Conservation (phyloP, 2,113 vertebrate species). For the Oncorhynchus mykiss region DNA sequence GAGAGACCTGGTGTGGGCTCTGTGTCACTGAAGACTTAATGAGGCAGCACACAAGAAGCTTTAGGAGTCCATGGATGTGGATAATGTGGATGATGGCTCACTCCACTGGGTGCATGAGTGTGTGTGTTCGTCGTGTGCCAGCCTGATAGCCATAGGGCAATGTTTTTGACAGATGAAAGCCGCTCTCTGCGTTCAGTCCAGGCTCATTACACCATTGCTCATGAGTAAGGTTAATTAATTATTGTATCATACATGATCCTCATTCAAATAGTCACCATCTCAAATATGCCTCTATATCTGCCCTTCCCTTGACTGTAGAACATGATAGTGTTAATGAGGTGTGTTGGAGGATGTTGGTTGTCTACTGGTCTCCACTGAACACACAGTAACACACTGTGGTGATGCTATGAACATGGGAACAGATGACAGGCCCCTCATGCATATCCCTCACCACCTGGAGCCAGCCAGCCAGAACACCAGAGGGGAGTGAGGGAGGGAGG, state of each 20-base stretch:
- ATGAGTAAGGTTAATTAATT: no score
- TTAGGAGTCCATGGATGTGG: constrained; percentile 76
- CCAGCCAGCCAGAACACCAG: constrained; percentile 73
- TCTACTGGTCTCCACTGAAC: neutral
- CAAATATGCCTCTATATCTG: no score
- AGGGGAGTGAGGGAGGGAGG: constrained; percentile 54
- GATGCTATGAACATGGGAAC: constrained; percentile 64
- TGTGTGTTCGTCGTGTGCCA: constrained; percentile 6
- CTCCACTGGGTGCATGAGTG: constrained; percentile 26
- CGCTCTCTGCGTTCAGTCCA: constrained; percentile 17
- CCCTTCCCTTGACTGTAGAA: no score
- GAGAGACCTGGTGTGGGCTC: constrained; percentile 59
- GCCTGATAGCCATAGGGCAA: constrained; percentile 33
- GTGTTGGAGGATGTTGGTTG: neutral
- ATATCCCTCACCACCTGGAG: constrained; percentile 76
- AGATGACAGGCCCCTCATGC: constrained; percentile 63
- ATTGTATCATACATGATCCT: no score
- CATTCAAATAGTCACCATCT: no score
- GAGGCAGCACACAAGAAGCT: constrained; percentile 73
- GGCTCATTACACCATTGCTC: neutral
- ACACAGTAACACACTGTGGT: constrained; percentile 31
- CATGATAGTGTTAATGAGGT: no score
- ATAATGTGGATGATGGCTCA: constrained; percentile 67
- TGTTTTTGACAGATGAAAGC: constrained; percentile 1
- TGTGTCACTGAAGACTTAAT: constrained; percentile 76